Evolutionary conservation across 2,113 vertebrate genomes (phyloP).

Genomic region (Fregata magnificens): DNA sequence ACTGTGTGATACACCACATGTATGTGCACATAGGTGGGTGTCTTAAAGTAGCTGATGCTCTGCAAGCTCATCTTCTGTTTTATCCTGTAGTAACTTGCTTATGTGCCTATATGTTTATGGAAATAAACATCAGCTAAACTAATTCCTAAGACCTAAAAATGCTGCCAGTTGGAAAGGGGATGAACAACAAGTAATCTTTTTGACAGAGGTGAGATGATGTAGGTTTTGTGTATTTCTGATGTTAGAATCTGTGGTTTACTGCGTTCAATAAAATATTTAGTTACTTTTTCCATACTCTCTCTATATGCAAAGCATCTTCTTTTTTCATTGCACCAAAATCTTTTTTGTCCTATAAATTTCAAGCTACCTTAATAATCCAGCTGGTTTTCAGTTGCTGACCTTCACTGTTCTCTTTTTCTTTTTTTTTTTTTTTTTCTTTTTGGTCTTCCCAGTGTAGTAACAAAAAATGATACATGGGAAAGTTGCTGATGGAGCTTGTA

Average conservation of each 20-base stretch:
- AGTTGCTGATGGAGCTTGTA: background rate
- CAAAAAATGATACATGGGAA: background rate
- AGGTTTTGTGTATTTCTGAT: background rate
- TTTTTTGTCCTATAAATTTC: background rate
- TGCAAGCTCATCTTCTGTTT: background rate
- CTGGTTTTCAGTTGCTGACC: background rate
- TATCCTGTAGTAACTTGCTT: background rate
- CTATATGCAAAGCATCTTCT: background rate
- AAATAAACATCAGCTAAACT: background rate
- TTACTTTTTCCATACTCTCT: background rate
- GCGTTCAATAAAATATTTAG: background rate
- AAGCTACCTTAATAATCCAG: background rate
- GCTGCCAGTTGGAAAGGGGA: background rate
- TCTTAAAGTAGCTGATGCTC: background rate
- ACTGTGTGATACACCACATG: background rate
- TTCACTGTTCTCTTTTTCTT: background rate
- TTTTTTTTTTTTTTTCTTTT: no score
- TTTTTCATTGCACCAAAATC: background rate
- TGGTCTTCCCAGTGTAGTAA: background rate
- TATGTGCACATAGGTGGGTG: background rate
- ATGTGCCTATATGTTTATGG: background rate
- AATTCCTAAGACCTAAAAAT: background rate
- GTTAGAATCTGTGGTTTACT: background rate
- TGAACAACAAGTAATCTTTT: background rate
- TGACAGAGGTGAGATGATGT: background rate